Base-by-base conservation (phyloP, 2,113 vertebrate genomes). In the Taurulus bubalis region DNA sequence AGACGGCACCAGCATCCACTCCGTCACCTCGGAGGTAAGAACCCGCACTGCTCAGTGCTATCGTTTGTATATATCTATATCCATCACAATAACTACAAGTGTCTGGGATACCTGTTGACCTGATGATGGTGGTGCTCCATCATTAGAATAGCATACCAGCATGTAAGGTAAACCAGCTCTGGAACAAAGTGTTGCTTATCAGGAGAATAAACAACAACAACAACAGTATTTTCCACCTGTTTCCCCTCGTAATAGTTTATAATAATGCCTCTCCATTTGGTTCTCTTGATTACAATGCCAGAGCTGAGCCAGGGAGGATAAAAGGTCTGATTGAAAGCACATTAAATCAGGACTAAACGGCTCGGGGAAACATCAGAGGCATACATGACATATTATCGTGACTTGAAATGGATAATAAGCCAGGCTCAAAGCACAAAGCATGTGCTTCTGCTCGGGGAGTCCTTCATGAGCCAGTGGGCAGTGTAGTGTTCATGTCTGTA, bases 1-100 rank as follows among this genome's bases (percentile, higher is more conserved):
- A 40, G 93, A 93, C 87, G 93, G 92, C 59, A 85, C 92, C 77
- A 94, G 93, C 90, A 90, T 94, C 91, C 90, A 93, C 51, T 95
- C 94, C 12, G 71, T 93, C 87, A 90, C 90, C 68, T 94, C 94
- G 34, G 93, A 94, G 94, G 94, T 95, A 89, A 77, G 77, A 47
- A 8, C 20, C 32, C n/a, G 34, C 34, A 0, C 1, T 47, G 16
- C 18, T 20, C 45, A 7, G 18, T 18, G 6, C 16, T 47, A n/a
- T 9, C 3, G 8, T n/a, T 22, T 10, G 18, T 20, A 8, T 45
- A 16, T 16, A 16, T 45, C 14, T 45, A 14, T 45, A 16, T 49
- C 45, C 20, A 47, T 7, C 47, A 20, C 20, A 18, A 8, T 49
- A 8, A 49, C 18, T 49, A 2, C 18, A 22, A 49, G 8, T 7